Base-by-base conservation (phyloP, 2,797 vertebrate species). In the Prunella strophiata region DNA sequence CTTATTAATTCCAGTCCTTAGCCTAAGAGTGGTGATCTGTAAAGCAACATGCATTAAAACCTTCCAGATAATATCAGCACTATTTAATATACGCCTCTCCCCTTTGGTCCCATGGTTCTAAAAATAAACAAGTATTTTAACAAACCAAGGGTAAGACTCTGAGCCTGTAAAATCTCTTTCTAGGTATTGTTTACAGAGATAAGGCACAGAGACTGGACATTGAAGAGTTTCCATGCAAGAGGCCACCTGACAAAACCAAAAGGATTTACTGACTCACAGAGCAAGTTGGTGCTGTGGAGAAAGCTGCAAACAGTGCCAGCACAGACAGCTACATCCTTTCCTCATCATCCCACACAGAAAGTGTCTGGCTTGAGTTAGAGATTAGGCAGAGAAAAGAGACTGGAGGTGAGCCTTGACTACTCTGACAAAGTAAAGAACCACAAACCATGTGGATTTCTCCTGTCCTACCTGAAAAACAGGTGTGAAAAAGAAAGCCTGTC, bases 101-200 rank as follows among this genome's bases (percentile, higher is more conserved):
- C 74, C 61, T 91, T 59, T 77, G 58, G 92, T 85, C 57, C 21
- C 63, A 48, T 22, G 16, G 55, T 57, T 95, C 91, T 77, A 85
- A 95, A 97, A 97, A 94, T 89, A 96, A 94, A 78, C 85, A 93
- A 91, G 71, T 54, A 75, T 89, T 95, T 95, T 71, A 96, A 91
- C 63, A 94, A 93, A 91, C 66, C 32, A 93, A 91, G 81, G 16
- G 45, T 79, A 92, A 93, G 83, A 87, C 66, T 77, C 50, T n/a
- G 47, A 89, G 91, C 93, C 94, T 95, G 61, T 97, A 96, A 96
- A 96, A 94, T 19, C 40, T 94, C 84, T 71, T 88, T 94, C 87
- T 94, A 52, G 55, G 73, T 91, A 70, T 45, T 72, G 25, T 81
- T 94, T 94, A 71, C 81, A 94, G 84, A 91, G 90, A 96, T 75